Evolutionary conservation across 2,113 vertebrate species (phyloP), one percentile per base, ranked within the genome.

Genomic region (Microcebus lehilahytsara): DNA sequence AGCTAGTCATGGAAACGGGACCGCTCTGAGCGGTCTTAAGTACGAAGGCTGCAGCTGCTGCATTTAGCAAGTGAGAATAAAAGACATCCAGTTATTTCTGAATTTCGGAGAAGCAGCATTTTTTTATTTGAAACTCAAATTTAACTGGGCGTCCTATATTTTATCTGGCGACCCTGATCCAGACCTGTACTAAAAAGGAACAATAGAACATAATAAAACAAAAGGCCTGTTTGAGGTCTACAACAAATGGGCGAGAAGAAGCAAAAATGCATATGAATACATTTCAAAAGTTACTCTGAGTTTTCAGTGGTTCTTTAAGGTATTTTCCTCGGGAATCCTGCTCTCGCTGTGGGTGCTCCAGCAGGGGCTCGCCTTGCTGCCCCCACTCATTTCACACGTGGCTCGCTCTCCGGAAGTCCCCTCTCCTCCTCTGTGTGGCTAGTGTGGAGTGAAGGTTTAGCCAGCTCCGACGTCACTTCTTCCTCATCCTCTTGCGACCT

Each of bases 321-420:
- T 46, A 19, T 42, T 30, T 56, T 13, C 66, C 22, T 58, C 34
- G 30, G 60, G 22, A 58, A 17, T 37, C 4, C 16, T 34, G 23
- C 77, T 3, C 6, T 11, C 53, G 30, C 12, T 4, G 23, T 2
- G 13, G 58, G 23, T 34, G 51, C 64, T 81, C 20, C 1, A 0
- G 42, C 8, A 1, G 25, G 0, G 11, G 32, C 60, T 79, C 8
- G 0, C 3, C 4, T 60, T 75, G 0, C 9, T 1, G 16, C 25
- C 10, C 75, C 20, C 6, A 3, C 27, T 40, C 8, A 0, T 20
- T 60, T 81, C 37, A 40, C 42, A 30, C 34, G 30, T 0, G 6
- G 27, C 20, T 62, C 23, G 3, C 49, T n/a, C 75, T 69, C 40
- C 66, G 25, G 8, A 22, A 60, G 64, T 9, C 40, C 85, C 37